Conservation (phyloP, 2,888 invertebrate genomes). For the Mellilla xanthometata region DNA sequence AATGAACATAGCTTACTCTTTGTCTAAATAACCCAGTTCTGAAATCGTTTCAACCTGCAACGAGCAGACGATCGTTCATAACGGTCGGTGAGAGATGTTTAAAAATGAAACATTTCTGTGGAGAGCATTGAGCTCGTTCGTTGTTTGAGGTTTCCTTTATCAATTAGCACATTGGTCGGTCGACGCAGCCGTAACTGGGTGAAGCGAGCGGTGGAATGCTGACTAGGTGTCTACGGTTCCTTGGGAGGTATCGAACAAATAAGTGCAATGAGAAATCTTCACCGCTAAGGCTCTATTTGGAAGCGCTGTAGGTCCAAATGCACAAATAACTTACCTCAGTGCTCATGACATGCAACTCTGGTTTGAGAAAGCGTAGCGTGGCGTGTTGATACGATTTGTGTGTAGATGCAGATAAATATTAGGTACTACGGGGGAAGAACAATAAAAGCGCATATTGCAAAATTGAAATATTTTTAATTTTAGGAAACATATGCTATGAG, state of each 20-base stretch:
- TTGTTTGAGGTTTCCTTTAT: slow-evolving; percentile 82
- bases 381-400: slow-evolving; percentile 11
- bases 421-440: too few relatives aligned
- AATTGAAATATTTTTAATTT: too few relatives aligned
- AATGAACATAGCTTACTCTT: slow-evolving; percentile 15
- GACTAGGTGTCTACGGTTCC: slow-evolving; percentile 54
- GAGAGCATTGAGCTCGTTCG: slow-evolving; percentile 79
- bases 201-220: slow-evolving; percentile 73
- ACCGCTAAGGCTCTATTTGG: slow-evolving; percentile 6
- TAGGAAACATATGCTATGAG: too few relatives aligned
- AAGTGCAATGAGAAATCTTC: slow-evolving; percentile 1
- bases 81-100: slow-evolving; percentile 72
- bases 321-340: neutral
- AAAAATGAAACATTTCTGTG: slow-evolving; percentile 81
- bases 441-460: too few relatives aligned
- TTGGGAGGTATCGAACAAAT: slow-evolving; percentile 28
- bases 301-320: slow-evolving; percentile 1
- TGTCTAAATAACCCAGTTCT: slow-evolving; percentile 39
- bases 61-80: slow-evolving; percentile 60
- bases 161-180: slow-evolving; percentile 78
- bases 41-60: slow-evolving; percentile 25
- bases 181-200: slow-evolving; percentile 80
- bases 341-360: slow-evolving; percentile 38
- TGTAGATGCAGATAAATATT: too few relatives aligned
- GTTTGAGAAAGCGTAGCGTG: slow-evolving; percentile 28